phyloP scores from a whole-genome alignment of 1,140 invertebrate genomes.

The Lordiphosa collinella region DNA sequence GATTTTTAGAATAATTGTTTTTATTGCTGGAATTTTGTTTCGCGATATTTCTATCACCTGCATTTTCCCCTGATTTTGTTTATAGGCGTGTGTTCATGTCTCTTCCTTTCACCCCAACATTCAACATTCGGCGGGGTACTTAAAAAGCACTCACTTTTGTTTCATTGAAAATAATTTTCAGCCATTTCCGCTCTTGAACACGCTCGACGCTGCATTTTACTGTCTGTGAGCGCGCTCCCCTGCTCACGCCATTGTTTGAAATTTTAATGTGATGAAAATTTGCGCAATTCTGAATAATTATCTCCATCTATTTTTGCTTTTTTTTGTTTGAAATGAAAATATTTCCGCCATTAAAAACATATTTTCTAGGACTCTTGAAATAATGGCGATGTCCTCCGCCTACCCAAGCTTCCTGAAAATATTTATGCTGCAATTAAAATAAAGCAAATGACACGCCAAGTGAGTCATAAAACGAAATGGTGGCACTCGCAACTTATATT shows the following conservation, averaged over 20 bases:
- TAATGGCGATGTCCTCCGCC: conserved; percentile 33
- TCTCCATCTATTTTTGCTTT: conserved; percentile 50
- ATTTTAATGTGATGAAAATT: conserved; percentile 74
- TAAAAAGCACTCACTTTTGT: conserved; percentile 67
- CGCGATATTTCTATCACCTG: no score
- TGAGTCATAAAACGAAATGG: conserved; percentile 1
- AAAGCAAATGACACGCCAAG: conserved; percentile 4
- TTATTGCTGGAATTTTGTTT: no score
- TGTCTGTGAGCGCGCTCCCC: conserved; percentile 14
- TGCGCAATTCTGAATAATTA: conserved; percentile 65
- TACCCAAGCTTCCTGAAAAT: conserved; percentile 23
- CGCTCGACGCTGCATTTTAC: conserved; percentile 60
- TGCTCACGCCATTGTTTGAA: conserved; percentile 57
- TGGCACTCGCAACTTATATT: background rate
- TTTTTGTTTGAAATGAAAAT: conserved; percentile 34
- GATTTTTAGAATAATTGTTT: no score
- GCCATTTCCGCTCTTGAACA: conserved; percentile 64
- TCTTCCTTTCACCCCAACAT: conserved; percentile 16
- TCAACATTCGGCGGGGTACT: conserved; percentile 18
- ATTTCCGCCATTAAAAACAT: conserved; percentile 72
- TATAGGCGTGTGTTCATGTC: conserved; percentile 16
- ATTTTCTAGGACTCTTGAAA: conserved; percentile 63
- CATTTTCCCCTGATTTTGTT: background rate
- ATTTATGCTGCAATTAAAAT: conserved; percentile 51
- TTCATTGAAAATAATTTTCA: conserved; percentile 70